phyloP scores from a whole-genome alignment of 2,113 vertebrate species.

The Spea bombifrons region DNA sequence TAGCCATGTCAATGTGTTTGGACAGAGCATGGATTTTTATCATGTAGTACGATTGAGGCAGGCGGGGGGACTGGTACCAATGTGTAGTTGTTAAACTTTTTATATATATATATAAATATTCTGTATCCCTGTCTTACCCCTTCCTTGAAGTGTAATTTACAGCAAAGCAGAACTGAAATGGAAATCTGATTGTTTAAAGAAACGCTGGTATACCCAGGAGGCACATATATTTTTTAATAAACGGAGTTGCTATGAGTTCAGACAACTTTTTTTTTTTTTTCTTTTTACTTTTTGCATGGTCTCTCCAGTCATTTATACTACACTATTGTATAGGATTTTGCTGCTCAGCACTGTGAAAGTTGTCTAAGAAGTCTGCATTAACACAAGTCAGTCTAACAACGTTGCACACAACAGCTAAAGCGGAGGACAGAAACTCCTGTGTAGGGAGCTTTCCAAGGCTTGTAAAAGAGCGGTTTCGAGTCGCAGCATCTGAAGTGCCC shows the following conservation, averaged over 20 bases:
- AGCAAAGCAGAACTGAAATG: conserved; percentile 33
- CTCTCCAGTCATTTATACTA: neutral
- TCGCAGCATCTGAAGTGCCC: too few relatives aligned
- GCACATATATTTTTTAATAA: conserved; percentile 83
- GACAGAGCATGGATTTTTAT: neutral
- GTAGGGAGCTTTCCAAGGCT: too few relatives aligned
- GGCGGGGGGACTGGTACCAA: conserved; percentile 30
- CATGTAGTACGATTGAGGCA: conserved; percentile 15
- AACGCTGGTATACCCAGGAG: conserved; percentile 63
- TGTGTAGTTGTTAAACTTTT: conserved; percentile 33
- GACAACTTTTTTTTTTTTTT: neutral
- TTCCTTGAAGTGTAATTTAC: conserved; percentile 37
- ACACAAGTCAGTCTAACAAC: too few relatives aligned
- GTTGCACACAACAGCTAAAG: too few relatives aligned
- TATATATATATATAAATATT: conserved; percentile 41
- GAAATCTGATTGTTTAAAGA: conserved; percentile 53
- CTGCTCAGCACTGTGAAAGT: too few relatives aligned
- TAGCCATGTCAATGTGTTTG: conserved; percentile 17
- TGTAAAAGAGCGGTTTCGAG: too few relatives aligned
- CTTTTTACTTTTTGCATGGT: neutral
- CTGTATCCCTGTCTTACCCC: conserved; percentile 34
- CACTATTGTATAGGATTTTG: neutral
- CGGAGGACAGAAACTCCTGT: too few relatives aligned
- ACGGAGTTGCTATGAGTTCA: conserved; percentile 70
- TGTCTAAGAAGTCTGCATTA: too few relatives aligned